These are phyloP conservation scores for Rhinoderma darwinii DNA, from an alignment of 2,113 vertebrate genomes.

Conservation along the genomic window DNA sequence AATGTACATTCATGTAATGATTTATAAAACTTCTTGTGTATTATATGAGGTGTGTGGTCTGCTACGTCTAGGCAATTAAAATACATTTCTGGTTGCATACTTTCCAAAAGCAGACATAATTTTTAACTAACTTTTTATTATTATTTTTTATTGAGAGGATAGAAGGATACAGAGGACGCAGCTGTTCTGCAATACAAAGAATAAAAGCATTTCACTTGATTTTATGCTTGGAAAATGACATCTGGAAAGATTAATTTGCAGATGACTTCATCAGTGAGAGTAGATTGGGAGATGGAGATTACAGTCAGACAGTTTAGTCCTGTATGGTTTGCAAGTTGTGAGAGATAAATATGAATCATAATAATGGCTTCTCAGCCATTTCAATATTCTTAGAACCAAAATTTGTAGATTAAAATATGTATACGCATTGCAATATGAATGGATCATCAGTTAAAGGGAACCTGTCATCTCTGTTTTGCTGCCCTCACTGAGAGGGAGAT, in stretches of 20 bases:
- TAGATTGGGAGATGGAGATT: slow-evolving; percentile 2
- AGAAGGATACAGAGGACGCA: background rate
- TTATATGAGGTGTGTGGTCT: background rate
- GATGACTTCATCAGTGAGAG: background rate
- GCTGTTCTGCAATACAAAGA: slow-evolving; percentile 25
- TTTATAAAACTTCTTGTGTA: background rate
- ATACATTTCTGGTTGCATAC: slow-evolving; percentile 5
- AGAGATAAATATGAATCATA: background rate
- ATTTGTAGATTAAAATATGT: too few relatives aligned
- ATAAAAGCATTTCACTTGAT: slow-evolving; percentile 21
- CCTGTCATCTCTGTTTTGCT: too few relatives aligned
- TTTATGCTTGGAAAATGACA: slow-evolving; percentile 13
- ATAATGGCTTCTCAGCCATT: too few relatives aligned
- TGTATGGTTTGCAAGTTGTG: background rate
- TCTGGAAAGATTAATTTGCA: slow-evolving; percentile 36
- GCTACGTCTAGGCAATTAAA: background rate
- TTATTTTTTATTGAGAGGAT: background rate
- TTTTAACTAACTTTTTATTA: background rate
- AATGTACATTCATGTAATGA: background rate
- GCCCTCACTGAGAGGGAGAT: too few relatives aligned
- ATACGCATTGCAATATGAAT: too few relatives aligned
- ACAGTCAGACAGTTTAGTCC: background rate
- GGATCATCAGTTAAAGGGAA: too few relatives aligned
- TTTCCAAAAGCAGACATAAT: background rate
- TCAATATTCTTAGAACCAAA: too few relatives aligned